These are phyloP conservation scores for Bombus sibiricus DNA, from an alignment of 1,140 invertebrate species.

Conservation along the genomic window DNA sequence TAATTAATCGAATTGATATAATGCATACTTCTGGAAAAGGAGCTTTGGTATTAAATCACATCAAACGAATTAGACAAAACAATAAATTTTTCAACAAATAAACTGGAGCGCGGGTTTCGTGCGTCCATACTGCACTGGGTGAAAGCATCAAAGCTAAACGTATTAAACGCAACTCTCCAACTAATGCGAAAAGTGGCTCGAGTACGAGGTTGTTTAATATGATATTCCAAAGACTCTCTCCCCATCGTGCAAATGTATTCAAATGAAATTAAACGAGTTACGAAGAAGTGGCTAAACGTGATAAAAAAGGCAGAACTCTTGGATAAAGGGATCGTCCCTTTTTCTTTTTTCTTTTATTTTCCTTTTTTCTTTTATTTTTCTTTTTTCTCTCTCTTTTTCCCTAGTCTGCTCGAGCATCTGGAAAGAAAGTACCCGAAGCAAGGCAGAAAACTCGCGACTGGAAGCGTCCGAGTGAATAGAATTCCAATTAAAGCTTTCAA, in stretches of 20 bases:
- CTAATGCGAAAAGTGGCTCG: background rate
- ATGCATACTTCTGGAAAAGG: background rate
- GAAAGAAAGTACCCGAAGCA: constrained; percentile 34
- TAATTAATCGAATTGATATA: background rate
- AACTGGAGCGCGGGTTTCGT: background rate
- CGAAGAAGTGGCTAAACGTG: constrained; percentile 36
- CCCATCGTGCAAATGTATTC: constrained; percentile 19
- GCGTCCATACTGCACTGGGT: no score
- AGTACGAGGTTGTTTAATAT: constrained; percentile 23
- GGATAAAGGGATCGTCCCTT: constrained; percentile 1
- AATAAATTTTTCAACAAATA: background rate
- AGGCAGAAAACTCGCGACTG: constrained; percentile 43
- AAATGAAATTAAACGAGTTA: constrained; percentile 40
- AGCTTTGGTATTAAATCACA: background rate
- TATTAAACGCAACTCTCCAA: background rate
- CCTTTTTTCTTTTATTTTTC: constrained; percentile 16
- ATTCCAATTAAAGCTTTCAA: constrained; percentile 59
- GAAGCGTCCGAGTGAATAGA: constrained; percentile 57
- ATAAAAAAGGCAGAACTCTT: constrained; percentile 25
- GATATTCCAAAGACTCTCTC: constrained; percentile 3
- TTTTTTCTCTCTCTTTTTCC: constrained; percentile 9
- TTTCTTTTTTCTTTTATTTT: background rate
- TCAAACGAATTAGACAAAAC: background rate
- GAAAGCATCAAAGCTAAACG: constrained; percentile 5
- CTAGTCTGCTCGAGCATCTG: background rate